Evolutionary conservation across 37 sponge, comb jelly and placozoan genomes (phyloP), one percentile per base, ranked within the genome.

Genomic region (Ianthella basta): DNA sequence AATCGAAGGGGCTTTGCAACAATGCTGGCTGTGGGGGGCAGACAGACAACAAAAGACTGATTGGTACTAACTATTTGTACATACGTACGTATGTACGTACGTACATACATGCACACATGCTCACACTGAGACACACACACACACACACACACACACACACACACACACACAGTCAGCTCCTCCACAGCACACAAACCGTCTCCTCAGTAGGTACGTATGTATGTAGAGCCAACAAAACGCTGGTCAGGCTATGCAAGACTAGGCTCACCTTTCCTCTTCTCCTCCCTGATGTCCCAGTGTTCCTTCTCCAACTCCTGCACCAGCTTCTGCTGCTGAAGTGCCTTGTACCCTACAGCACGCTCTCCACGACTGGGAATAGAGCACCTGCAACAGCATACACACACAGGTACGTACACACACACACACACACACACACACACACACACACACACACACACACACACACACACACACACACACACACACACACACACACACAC

Each of bases 1-100:
- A 93, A 80, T 0, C 98, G 72, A 34, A 94, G 86, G 10, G 96
- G 94, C 81, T 89, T 94, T 14, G 83, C 82, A 41, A 85, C 15
- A 30, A 83, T 68, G 19, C 37, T 15, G 14, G 82, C 91, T 91
- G 74, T 13, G 23, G 30, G 29, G n/a, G 39, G 27, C n/a, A 53
- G 23, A 82, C 75, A n/a, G 24, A 20, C 21, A 44, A 44, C 3
- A 8, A 44, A 44, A 44, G 50, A 10, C 50, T 44, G 50, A 44
- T 44, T 44, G 3, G 8, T 44, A 44, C 50, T 8, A n/a, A 44
- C 50, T 44, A 44, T 8, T 44, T 44, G 50, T 70, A 70, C 72
- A 10, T 70, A 70, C 72, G 72, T 70, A 70, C 20, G 72, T 70
- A 70, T 16, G 15, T 70, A 70, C 36, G 37, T 70, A 70, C 72